Base-by-base conservation (phyloP, 2,797 vertebrate species). In the Thaleichthys pacificus region DNA sequence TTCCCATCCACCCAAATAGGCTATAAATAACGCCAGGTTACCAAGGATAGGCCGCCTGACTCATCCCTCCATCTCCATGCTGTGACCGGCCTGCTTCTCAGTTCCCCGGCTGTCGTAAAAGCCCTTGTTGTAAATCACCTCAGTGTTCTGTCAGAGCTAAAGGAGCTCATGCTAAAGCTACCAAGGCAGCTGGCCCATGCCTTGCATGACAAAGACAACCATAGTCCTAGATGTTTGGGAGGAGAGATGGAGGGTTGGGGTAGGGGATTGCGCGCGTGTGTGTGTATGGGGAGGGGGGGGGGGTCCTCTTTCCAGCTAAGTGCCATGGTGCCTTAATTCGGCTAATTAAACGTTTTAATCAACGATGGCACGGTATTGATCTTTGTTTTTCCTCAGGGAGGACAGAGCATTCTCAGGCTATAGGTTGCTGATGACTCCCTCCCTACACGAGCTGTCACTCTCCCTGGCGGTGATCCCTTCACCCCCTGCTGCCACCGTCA, bases 1-100 rank as follows among this genome's bases (percentile, higher is more conserved):
- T 42, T 14, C 72, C 66, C 82, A 88, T 90, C 92, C 85, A 91
- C 79, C 70, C 83, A 71, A 69, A 79, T 82, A 15, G 78, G 74
- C 80, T 79, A 79, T 91, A 87, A 91, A 87, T 90, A 92, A 92
- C 87, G 82, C 84, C 83, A 87, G 88, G 87, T 89, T 90, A 87
- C 85, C 89, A 85, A 86, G 83, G 84, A 90, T 85, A 82, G 86
- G 68, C 68, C 85, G 91, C 88, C 17, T 11, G 49, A n/a, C 66
- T 56, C 66, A 26, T 26, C 81, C 73, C 77, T 75, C 75, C 77
- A 73, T 84, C 79, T 69, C 69, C 82, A 74, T 69, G 79, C 82
- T 85, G 71, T 71, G 80, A 78, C 82, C 77, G 80, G 80, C 85
- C 79, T 79, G 65, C 76, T 81, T 19, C 64, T 22, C 21, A 21